These are phyloP conservation scores for Irena cyanogastra DNA, from an alignment of 2,113 vertebrate species.

Conservation along the genomic window DNA sequence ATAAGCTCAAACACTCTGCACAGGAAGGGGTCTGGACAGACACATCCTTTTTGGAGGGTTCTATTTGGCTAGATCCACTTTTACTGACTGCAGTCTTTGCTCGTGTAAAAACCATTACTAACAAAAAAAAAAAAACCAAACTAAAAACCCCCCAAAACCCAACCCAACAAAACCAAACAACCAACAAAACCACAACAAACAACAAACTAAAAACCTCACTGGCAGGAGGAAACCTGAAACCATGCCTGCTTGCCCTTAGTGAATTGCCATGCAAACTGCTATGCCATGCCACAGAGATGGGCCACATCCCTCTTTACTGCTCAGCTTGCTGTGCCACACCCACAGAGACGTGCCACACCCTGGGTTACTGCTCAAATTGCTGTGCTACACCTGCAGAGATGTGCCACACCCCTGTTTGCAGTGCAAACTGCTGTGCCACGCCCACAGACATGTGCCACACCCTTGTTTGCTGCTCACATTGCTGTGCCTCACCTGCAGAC, in stretches of 20 bases:
- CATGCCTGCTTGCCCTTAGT: no score
- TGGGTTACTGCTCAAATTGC: no score
- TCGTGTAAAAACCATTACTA: no score
- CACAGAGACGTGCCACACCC: neutral
- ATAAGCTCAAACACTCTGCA: neutral
- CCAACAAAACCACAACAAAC: neutral
- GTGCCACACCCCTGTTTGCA: no score
- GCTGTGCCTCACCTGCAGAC: neutral
- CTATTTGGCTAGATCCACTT: neutral
- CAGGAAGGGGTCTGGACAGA: neutral
- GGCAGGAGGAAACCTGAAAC: neutral
- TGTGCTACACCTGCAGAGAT: no score
- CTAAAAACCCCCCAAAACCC: neutral
- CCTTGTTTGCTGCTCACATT: rapidly evolving
- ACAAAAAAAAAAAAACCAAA: no score
- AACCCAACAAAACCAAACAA: no score
- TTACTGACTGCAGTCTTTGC: no score
- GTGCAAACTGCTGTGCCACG: neutral
- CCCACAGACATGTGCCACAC: neutral
- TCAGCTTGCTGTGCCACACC: neutral
- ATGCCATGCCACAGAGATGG: neutral
- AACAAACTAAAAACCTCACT: neutral
- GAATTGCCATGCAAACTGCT: neutral
- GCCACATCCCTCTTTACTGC: no score
- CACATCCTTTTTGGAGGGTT: neutral